Conservation (phyloP, 2,113 vertebrate genomes). For the Tetraodon nigroviridis region DNA sequence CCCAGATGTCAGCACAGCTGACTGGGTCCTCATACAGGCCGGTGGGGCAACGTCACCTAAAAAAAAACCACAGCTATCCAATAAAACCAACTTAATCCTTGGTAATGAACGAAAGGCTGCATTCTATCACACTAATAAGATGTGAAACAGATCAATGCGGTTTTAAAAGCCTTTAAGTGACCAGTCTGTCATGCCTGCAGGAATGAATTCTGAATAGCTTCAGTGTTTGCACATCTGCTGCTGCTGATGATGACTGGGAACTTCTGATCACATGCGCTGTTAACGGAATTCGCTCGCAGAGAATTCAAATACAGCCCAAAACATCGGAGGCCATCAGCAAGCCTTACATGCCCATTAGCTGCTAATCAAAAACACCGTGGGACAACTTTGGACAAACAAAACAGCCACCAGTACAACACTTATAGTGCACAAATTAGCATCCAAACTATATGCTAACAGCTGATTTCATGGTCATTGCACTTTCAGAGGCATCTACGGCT, state of each 20-base stretch:
- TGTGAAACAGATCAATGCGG: background rate
- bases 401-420: too few relatives aligned
- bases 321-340: conserved; percentile 43
- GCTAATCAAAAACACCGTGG: too few relatives aligned
- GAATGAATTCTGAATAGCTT: conserved; percentile 43
- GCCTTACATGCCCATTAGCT: background rate
- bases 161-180: conserved; percentile 31
- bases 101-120: background rate
- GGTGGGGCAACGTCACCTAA: too few relatives aligned
- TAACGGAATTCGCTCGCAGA: conserved; percentile 51
- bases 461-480: too few relatives aligned
- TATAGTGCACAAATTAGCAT: too few relatives aligned
- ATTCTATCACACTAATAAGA: conserved; percentile 10
- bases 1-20: background rate
- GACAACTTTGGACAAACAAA: too few relatives aligned
- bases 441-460: too few relatives aligned
- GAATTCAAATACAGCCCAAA: conserved; percentile 56
- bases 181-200: conserved; percentile 4
- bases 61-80: too few relatives aligned
- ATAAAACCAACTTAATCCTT: too few relatives aligned
- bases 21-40: too few relatives aligned
- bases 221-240: conserved; percentile 57
- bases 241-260: conserved; percentile 29
- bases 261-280: conserved; percentile 54
- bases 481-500: background rate